Base-by-base conservation (phyloP, 2,888 invertebrate species). In the Lasius platythorax region DNA sequence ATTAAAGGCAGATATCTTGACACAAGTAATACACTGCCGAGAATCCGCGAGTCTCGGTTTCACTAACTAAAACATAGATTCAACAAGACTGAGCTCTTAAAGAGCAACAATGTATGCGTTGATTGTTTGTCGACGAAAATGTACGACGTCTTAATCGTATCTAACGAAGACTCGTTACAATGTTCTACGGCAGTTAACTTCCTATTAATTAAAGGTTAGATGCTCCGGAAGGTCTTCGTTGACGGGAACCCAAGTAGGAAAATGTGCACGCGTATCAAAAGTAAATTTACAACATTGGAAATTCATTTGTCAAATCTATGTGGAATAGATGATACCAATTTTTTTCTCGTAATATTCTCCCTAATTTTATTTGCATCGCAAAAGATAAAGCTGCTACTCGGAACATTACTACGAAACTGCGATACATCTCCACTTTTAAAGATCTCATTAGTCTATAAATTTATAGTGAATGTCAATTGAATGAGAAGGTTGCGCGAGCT, bases 391-490 rank as follows among this genome's bases (percentile, higher is more conserved):
- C 15, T 30, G 6, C 30, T n/a, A 43, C 15, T 33, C 3, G 1
- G 23, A 23, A 23, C 4, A 30, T 15, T 33, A 46, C 3, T 46
- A n/a, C 11, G 9, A 53, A 78, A 78, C 43, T 56, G 40, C 40
- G 8, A 56, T 3, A 37, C 5, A 12, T 43, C 28, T 56, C n/a
- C 53, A 23, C 33, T 64, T 53, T 46, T n/a, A 28, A 40, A 68
- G 6, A 43, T 58, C 78, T 68, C 56, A 43, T 78, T 68, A 58
- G 23, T 15, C n/a, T 56, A n/a, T 56, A 78, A n/a, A 68, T 78
- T 78, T 78, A 58, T 0, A 56, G 43, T 15, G 15, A 58, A 78
- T 18, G 30, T 43, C 40, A 40, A 40, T 30, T 40, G n/a, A n/a
- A 18, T n/a, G 40, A n/a, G 30, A n/a, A 9, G 28, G 9, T 40